These are phyloP conservation scores for Corythornis cristatus DNA, from an alignment of 2,113 vertebrate species.

Conservation along the genomic window DNA sequence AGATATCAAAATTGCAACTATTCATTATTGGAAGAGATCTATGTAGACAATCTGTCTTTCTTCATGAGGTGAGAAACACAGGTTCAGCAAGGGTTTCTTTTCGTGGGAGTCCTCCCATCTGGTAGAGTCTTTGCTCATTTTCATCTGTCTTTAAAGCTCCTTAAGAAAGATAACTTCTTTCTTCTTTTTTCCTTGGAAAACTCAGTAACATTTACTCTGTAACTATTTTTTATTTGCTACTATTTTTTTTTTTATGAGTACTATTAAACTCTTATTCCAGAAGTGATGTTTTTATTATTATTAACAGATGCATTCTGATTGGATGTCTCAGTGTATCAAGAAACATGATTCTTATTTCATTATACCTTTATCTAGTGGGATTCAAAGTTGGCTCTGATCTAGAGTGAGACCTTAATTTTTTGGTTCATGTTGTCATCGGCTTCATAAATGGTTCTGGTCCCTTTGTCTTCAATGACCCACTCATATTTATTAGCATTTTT, in stretches of 20 bases:
- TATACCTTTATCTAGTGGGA: constrained; percentile 26
- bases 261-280: constrained; percentile 69
- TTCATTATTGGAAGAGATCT: background rate
- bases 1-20: background rate
- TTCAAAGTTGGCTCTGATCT: background rate
- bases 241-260: background rate
- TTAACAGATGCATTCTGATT: constrained; percentile 69
- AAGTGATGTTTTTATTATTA: constrained; percentile 70
- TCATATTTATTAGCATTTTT: constrained; percentile 37
- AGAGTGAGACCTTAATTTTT: background rate
- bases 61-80: background rate
- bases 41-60: background rate
- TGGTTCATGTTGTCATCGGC: constrained; percentile 20
- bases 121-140: background rate
- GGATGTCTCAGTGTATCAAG: constrained; percentile 23
- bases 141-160: background rate
- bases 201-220: background rate
- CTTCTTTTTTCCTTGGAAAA: background rate
- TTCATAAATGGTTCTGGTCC: background rate
- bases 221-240: background rate
- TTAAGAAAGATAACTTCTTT: background rate
- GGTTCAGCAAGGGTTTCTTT: background rate
- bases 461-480: background rate
- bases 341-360: constrained; percentile 57
- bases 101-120: background rate